Percentiles rank a stretch among this genome's conserved stretches.
Conservation (phyloP, 2,797 vertebrate species). For the Coregonus suidteri region DNA sequence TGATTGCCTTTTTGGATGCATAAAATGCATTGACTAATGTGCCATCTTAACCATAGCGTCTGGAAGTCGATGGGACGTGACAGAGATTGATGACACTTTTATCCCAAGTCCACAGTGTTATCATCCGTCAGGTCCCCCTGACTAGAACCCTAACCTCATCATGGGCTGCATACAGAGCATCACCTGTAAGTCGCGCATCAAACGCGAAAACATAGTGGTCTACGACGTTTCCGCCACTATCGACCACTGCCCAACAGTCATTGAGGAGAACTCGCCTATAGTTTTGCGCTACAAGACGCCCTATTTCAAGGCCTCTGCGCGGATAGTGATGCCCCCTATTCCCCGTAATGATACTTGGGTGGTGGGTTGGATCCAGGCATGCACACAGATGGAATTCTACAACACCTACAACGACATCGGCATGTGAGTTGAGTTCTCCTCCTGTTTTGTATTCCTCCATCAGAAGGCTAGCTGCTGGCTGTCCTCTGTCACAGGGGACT, state of each 20-base stretch:
- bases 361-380: conserved; percentile 98
- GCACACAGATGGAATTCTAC: conserved; percentile 99
- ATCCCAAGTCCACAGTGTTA: conserved; percentile 54
- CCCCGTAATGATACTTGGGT: conserved; percentile 95
- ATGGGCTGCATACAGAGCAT: conserved; percentile 98
- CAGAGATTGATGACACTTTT: conserved; percentile 51
- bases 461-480: neutral
- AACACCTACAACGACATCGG: conserved; percentile 95
- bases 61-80: conserved; percentile 24
- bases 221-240: conserved; percentile 94
- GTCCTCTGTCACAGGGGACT: neutral
- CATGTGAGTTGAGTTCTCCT: conserved; percentile 80
- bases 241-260: conserved; percentile 91
- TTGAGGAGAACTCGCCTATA: conserved; percentile 96
- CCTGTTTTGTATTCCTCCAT: conserved; percentile 17
- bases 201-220: conserved; percentile 94
- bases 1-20: conserved; percentile 44
- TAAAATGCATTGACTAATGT: conserved; percentile 45
- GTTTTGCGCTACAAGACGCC: conserved; percentile 97
- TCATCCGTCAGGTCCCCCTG: conserved; percentile 56
- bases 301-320: conserved; percentile 94
- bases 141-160: conserved; percentile 59
- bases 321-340: conserved; percentile 93
- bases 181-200: conserved; percentile 93
- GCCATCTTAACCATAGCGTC: neutral